These are phyloP conservation scores for Entomyzon cyanotis DNA, from an alignment of 2,113 vertebrate species.

Conservation along the genomic window DNA sequence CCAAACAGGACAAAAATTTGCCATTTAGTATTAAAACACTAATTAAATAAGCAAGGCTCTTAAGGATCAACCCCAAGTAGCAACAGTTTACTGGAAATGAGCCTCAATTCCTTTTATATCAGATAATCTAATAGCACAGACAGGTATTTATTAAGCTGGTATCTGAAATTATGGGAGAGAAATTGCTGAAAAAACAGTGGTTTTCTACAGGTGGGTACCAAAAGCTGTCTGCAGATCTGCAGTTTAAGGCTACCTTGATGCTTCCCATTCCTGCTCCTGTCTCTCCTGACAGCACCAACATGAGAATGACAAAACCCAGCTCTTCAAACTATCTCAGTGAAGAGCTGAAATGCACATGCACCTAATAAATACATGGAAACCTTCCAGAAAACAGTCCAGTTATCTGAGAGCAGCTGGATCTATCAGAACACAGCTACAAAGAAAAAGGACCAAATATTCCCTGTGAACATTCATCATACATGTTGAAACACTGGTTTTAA, in stretches of 20 bases:
- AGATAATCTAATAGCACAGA: not conserved
- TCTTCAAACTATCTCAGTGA: not conserved
- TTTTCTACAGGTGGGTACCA: not conserved
- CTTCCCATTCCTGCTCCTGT: not conserved
- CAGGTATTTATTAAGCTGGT: not conserved
- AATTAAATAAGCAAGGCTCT: not conserved
- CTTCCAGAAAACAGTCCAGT: not conserved
- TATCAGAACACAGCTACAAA: not conserved
- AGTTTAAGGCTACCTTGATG: not conserved
- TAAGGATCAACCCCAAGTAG: not conserved
- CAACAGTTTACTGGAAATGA: not conserved
- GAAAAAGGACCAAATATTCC: not conserved
- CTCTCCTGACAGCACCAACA: not conserved
- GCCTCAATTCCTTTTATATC: not conserved
- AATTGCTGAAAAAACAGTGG: not conserved
- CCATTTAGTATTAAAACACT: not conserved
- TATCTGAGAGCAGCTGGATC: not conserved
- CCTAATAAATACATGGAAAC: not conserved
- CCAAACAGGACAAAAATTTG: not conserved
- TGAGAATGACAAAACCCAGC: not conserved
- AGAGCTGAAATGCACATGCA: not conserved
- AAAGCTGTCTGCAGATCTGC: not conserved
- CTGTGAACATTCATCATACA: not conserved
- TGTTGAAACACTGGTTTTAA: not conserved
- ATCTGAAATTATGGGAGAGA: not conserved